A percentile compares a stretch with the other conserved stretches of the same genome.
phyloP scores from a whole-genome alignment of 2,797 vertebrate genomes.

The Acomys russatus region DNA sequence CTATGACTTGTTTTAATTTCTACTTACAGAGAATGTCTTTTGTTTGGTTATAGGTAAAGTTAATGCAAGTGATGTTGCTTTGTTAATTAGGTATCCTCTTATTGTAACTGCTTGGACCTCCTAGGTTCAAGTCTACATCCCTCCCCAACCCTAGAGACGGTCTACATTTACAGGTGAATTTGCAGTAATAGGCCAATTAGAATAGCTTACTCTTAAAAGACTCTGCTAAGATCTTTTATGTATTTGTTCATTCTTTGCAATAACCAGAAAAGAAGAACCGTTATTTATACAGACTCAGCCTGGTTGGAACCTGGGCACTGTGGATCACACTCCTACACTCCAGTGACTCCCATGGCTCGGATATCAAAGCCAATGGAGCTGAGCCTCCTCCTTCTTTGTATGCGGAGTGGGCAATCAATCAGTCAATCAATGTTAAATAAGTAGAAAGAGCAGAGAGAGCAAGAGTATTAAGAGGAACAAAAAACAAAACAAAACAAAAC shows the following conservation, averaged over 20 bases:
- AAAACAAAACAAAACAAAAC: neutral
- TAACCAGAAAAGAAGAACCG: neutral
- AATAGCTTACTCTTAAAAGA: constrained; percentile 48
- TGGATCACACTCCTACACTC: neutral
- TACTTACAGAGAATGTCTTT: neutral
- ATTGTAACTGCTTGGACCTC: neutral
- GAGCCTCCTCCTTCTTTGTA: neutral
- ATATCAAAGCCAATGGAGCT: neutral
- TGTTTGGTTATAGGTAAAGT: constrained; percentile 48
- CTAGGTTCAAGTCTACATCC: neutral
- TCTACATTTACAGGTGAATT: constrained; percentile 50
- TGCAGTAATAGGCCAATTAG: constrained; percentile 35
- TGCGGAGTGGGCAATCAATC: neutral
- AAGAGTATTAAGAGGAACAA: neutral
- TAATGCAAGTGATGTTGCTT: neutral
- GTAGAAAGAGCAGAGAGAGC: neutral
- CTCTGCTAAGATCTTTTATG: neutral
- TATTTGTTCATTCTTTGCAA: constrained; percentile 34
- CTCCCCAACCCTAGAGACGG: neutral
- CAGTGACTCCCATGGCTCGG: neutral
- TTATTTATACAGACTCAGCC: neutral
- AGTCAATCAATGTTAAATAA: neutral
- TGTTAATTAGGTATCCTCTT: neutral
- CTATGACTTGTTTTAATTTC: neutral
- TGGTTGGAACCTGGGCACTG: constrained; percentile 20